Base-by-base conservation (phyloP, 2,888 invertebrate species). In the Zygaena filipendulae region DNA sequence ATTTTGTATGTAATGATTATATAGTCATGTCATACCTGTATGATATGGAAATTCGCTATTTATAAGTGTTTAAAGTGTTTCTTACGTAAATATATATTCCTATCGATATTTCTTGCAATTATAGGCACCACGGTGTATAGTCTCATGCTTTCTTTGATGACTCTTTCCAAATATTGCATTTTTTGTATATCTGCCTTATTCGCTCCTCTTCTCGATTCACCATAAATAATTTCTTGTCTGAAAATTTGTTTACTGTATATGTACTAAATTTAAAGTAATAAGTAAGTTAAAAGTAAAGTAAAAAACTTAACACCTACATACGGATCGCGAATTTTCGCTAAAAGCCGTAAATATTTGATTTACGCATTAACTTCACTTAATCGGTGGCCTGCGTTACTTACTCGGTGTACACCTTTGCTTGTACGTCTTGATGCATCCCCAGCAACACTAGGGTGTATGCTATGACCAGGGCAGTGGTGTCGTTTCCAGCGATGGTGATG, bases 121-220 rank as follows among this genome's bases (percentile, higher is more conserved):
- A 83, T 57, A 1, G 83, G 82, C 1, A 74, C 84, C 0, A 82
- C 72, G 0, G 84, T 84, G 48, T 84, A 85, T 1, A 85, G 50
- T 19, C 85, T 61, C 62, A 85, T 64, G 26, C 82, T 81, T 49
- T 85, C 85, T 43, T 85, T 85, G 16, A 85, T 79, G 1, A 83
- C 82, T 40, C 82, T 54, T 42, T 85, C 85, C 28, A 84, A 50
- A 42, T 80, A 84, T 14, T 70, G 58, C 74, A 85, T 79, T 31
- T 80, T 64, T 13, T 68, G 52, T 18, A 85, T 45, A 35, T 84
- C 83, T 30, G 72, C 69, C 39, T 72, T 69, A 13, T 49, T 66
- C 1, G 82, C 59, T 2, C 57, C 56, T n/a, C 66, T 51, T 18
- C 59, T 59, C 0, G 71, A 64, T 22, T 61, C 47, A 0, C 70